Base-by-base conservation (phyloP, 2,797 vertebrate species). In the Glyptemys insculpta region DNA sequence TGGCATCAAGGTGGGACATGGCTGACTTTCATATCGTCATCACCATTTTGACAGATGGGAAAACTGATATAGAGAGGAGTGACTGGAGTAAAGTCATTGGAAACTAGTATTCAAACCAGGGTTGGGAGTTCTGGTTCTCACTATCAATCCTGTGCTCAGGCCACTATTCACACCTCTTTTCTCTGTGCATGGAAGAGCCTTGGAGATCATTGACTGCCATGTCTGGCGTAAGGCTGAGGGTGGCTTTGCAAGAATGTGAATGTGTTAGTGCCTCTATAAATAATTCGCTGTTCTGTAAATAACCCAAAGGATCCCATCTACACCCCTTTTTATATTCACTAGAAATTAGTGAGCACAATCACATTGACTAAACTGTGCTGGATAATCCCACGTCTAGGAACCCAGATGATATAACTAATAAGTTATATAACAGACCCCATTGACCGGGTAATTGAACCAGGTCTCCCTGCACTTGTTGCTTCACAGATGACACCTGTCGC, bases 381-480 rank as follows among this genome's bases (percentile, higher is more conserved):
- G 56, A 34, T 91, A 27, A 59, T 85, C n/a, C 47, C 25, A 9
- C 23, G 83, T 14, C 49, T 83, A 76, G 49, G 37, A 79, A 78
- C 23, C 25, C 9, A 62, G 76, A 34, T 5, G 27, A 83, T 59
- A 79, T 37, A 56, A 19, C 34, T 41, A 68, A 14, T 23, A 31
- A 2, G 87, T 1, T 72, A 29, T 6, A 90, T 86, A 5, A 31
- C 65, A 65, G 1, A 74, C 86, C n/a, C 54, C 74, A 34, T 81
- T 25, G 59, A 65, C 0, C 0, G 10, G 18, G 62, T 65, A 65
- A 6, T 62, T 57, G 41, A 76, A 29, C 27, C 44, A 29, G 25
- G 74, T 15, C 85, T 83, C 12, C 44, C 57, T 87, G 88, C 52
- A 76, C 0, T 0, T 41, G 81, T 29, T 80, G 53, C 81, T 94